These are phyloP conservation scores for Hydroisotoma schaefferi DNA, from an alignment of 2,888 invertebrate species.

Conservation along the genomic window DNA sequence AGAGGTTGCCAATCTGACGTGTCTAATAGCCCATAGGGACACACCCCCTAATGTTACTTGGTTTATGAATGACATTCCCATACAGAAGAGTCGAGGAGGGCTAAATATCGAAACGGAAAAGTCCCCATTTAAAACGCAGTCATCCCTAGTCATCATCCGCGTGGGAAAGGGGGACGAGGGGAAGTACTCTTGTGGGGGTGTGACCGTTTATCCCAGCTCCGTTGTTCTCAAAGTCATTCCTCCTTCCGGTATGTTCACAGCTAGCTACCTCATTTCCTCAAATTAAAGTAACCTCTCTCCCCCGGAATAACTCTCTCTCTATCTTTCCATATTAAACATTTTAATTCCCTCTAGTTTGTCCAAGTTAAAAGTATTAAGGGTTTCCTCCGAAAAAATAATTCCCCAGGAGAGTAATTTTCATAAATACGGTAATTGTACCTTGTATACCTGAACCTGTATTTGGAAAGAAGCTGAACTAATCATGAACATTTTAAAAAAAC, in stretches of 20 bases:
- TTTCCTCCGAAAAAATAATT: no score
- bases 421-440: no score
- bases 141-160: slow-evolving; percentile 41
- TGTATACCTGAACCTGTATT: no score
- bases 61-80: slow-evolving; percentile 44
- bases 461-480: no score
- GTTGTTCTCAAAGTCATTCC: slow-evolving; percentile 32
- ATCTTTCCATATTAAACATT: no score
- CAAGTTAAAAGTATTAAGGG: no score
- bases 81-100: slow-evolving; percentile 38
- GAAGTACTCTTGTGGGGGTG: slow-evolving; percentile 43
- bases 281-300: no score
- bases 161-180: slow-evolving; percentile 36
- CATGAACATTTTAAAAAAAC: no score
- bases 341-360: no score
- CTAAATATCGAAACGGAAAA: slow-evolving; percentile 42
- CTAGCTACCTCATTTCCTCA: not conserved
- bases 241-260: slow-evolving; percentile 23
- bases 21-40: slow-evolving; percentile 35
- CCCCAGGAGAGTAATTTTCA: no score
- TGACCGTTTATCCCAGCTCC: slow-evolving; percentile 38
- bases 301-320: no score
- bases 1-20: slow-evolving; percentile 40
- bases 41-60: slow-evolving; percentile 42
- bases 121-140: slow-evolving; percentile 31